Base-by-base conservation (phyloP, 2,797 vertebrate genomes). In the Xiphorhynchus erythropygius region DNA sequence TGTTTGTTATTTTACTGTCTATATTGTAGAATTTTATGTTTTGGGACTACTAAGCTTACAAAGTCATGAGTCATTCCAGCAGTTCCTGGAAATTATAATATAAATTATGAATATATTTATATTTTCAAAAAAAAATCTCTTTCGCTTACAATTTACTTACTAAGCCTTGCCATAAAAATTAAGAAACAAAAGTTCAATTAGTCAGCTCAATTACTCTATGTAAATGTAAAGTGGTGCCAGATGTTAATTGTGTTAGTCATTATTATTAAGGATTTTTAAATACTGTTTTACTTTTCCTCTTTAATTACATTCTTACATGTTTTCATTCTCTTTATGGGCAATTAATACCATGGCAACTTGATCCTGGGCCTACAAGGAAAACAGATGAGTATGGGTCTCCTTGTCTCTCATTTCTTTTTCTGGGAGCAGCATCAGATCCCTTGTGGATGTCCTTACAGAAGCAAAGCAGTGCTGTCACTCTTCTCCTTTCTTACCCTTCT, bases 141-240 rank as follows among this genome's bases (percentile, higher is more conserved):
- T 78, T 52, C 83, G 30, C 52, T 94, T 93, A 63, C 87, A 89
- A 88, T 87, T 70, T 94, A 90, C 74, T 79, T 91, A 56, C 42
- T 84, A 94, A 86, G 21, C 17, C 13, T 64, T 91, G 78, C 69
- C 33, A 75, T 79, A 82, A 91, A 94, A 94, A 88, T 74, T 35
- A 68, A 84, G 77, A 94, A 96, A 88, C 65, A 83, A 50, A 93
- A 84, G 75, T 94, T 95, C 49, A 94, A 44, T 95, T 94, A 93
- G 77, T 89, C 53, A 91, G 59, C 30, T 50, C 41, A 63, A 25
- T 92, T 87, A 75, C 69, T 77, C 41, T 87, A 14, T 82, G 70
- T 30, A 87, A 85, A 95, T 82, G 41, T 64, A 64, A 84, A 80
- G 42, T 71, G 32, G 28, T 84, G 42, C 83, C 94, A 97, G 91